Evolutionary conservation across 2,888 invertebrate genomes (phyloP), one percentile per base, ranked within the genome.

Genomic region (Conchocele bisecta): DNA sequence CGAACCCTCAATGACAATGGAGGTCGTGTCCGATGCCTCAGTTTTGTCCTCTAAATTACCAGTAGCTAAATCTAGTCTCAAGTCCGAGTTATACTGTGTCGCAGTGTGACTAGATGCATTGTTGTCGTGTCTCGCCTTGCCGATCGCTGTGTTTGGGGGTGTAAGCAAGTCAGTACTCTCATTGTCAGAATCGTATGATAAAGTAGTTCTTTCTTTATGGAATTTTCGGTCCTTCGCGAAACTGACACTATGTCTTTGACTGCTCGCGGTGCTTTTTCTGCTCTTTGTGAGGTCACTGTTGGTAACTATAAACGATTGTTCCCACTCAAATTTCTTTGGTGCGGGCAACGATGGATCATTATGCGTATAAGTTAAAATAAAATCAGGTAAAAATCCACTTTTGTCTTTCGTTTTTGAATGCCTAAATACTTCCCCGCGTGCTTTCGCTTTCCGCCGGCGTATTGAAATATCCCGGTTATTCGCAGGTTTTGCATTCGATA

Each of bases 361-460:
- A 29, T 73, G 65, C 0, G 72, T 56, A 44, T 76, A 76, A 13
- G 72, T 73, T 5, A 76, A 39, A 22, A 76, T 66, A 54, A 76
- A 76, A 48, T 67, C 73, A 20, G 68, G 70, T 37, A 68, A 46
- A 39, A 61, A 33, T 28, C 65, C 71, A 39, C 41, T 54, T 46
- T 67, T 75, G 35, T 72, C 75, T 35, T 44, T 35, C 17, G 61
- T 60, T 41, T 39, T 60, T 26, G 48, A 71, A 61, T 65, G 54
- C 29, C 63, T 77, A 17, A 65, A 57, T 6, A 73, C 57, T 20
- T 74, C 69, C 1, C 46, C 44, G 51, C 69, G 61, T 3, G 76
- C 76, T 54, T 74, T 51, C 22, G 33, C 15, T 33, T 15, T 51
- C 13, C 29, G 29, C 22, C 31, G 20, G 22, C 51, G 31, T 51